These are phyloP conservation scores for Burhinus bistriatus DNA, from an alignment of 2,113 vertebrate species.

Conservation along the genomic window DNA sequence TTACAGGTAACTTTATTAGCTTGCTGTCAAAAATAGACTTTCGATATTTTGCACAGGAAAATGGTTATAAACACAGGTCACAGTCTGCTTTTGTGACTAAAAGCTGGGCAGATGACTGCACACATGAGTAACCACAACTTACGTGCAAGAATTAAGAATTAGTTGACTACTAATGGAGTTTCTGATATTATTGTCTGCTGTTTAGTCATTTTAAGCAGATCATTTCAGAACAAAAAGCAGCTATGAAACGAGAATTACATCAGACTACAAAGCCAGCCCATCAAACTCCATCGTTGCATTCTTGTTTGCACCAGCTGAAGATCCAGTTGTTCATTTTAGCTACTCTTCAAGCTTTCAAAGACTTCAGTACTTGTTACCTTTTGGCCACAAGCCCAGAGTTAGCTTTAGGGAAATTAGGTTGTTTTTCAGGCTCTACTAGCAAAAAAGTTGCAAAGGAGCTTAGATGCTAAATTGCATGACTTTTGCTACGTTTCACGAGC, in stretches of 20 bases:
- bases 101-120: not conserved
- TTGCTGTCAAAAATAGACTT: not conserved
- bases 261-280: not conserved
- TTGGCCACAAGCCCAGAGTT: not conserved
- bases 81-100: not conserved
- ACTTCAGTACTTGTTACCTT: not conserved
- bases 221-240: not conserved
- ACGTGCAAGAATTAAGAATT: not conserved
- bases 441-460: not conserved
- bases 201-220: not conserved
- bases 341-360: not conserved
- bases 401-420: not conserved
- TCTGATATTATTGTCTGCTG: not conserved
- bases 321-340: not conserved
- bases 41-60: not conserved
- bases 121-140: not conserved
- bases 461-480: not conserved
- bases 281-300: not conserved
- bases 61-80: not conserved
- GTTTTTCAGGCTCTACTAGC: not conserved
- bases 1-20: not conserved
- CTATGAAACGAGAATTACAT: not conserved
- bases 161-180: not conserved
- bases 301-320: not conserved
- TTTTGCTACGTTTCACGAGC: not conserved